Percentiles rank a stretch among this genome's conserved stretches.
These are phyloP conservation scores for Drosophila baimaii DNA, from an alignment of 1,140 invertebrate species.

Conservation along the genomic window DNA sequence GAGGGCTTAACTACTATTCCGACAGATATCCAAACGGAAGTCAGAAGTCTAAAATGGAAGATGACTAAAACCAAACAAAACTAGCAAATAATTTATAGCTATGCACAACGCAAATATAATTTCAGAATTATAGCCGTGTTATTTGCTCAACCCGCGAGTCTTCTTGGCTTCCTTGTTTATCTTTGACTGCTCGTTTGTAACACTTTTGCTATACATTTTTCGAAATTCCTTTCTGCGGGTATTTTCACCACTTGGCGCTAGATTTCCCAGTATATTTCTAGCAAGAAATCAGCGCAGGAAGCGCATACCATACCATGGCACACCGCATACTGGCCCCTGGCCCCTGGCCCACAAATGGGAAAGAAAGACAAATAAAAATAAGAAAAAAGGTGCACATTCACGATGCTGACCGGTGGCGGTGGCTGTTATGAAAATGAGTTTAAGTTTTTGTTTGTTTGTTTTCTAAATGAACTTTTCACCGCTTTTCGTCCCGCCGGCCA, in stretches of 20 bases:
- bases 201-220: slow-evolving; percentile 25
- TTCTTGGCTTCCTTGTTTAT: slow-evolving; percentile 29
- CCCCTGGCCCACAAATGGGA: background rate
- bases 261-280: slow-evolving; percentile 68
- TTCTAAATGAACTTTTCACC: slow-evolving; percentile 76
- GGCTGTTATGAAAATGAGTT: slow-evolving; percentile 78
- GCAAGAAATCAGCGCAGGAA: slow-evolving; percentile 75
- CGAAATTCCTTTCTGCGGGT: slow-evolving; percentile 14
- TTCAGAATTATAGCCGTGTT: slow-evolving; percentile 20
- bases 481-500: slow-evolving; percentile 15
- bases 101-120: slow-evolving; percentile 34
- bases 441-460: slow-evolving; percentile 76
- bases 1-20: background rate
- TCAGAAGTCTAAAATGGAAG: slow-evolving; percentile 6
- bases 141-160: slow-evolving; percentile 8
- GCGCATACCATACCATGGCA: slow-evolving; percentile 63
- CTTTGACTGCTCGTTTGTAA: slow-evolving; percentile 6
- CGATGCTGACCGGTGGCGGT: slow-evolving; percentile 51
- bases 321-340: background rate
- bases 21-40: slow-evolving; percentile 15
- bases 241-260: slow-evolving; percentile 28
- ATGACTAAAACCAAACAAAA: slow-evolving; percentile 29
- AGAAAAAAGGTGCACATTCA: slow-evolving; percentile 73
- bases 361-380: slow-evolving; percentile 31
- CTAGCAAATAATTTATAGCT: slow-evolving; percentile 31